Conservation (phyloP, 2,888 invertebrate genomes). For the Aspidiotus destructor region DNA sequence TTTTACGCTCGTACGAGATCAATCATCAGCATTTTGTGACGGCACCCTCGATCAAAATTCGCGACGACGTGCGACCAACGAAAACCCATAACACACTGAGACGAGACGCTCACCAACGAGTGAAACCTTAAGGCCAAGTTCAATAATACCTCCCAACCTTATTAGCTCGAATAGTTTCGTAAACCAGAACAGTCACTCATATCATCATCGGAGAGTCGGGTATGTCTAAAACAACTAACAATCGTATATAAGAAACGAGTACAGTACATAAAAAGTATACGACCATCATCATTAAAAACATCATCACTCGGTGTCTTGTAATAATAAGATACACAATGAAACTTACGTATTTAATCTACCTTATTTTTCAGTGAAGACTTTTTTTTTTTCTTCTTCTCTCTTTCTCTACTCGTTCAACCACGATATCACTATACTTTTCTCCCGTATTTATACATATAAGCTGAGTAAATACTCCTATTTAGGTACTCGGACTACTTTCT, state of each 20-base stretch:
- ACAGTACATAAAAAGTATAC: too few species aligned
- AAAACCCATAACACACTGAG: constrained; percentile 6
- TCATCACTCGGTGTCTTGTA: too few species aligned
- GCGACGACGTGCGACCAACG: neutral
- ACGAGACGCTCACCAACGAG: neutral
- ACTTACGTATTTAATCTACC: too few species aligned
- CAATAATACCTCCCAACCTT: constrained; percentile 15
- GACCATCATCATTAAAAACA: too few species aligned
- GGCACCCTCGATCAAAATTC: neutral
- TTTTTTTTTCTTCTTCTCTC: too few species aligned
- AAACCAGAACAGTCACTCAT: neutral
- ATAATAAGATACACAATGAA: too few species aligned
- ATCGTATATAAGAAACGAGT: neutral
- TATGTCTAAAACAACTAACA: neutral
- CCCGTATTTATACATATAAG: too few species aligned
- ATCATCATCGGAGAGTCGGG: neutral
- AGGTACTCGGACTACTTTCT: constrained; percentile 1
- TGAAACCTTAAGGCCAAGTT: constrained; percentile 26
- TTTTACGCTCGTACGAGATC: too few species aligned
- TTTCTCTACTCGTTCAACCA: too few species aligned
- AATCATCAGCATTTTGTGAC: too few species aligned
- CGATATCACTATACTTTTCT: too few species aligned
- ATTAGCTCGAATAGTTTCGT: neutral
- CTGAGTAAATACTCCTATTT: neutral
- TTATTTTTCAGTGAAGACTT: too few species aligned